Evolutionary conservation across 2,113 vertebrate species (phyloP).

Genomic region (Callionymus lyra): DNA sequence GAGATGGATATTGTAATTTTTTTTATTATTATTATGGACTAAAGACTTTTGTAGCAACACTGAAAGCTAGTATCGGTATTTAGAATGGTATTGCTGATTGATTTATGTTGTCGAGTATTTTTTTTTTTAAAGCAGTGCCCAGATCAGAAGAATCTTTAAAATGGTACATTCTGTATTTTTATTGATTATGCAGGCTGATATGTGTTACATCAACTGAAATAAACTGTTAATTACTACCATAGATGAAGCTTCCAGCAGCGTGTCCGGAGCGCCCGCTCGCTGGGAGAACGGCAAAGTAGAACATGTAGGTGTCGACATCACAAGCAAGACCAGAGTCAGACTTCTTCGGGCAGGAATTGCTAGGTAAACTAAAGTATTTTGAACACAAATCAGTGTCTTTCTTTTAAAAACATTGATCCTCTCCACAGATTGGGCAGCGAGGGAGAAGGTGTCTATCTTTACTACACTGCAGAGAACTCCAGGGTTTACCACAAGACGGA

Average conservation of each 20-base stretch:
- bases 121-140: too few relatives aligned
- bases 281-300: conserved; percentile 71
- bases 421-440: conserved; percentile 76
- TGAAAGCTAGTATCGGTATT: too few relatives aligned
- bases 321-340: conserved; percentile 72
- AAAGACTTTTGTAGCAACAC: too few relatives aligned
- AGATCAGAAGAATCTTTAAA: too few relatives aligned
- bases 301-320: conserved; percentile 61
- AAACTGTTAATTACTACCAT: conserved; percentile 1
- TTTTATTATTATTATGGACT: too few relatives aligned
- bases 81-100: too few relatives aligned
- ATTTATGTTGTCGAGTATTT: too few relatives aligned
- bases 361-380: conserved; percentile 46
- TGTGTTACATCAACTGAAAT: too few relatives aligned
- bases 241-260: conserved; percentile 74
- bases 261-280: conserved; percentile 71
- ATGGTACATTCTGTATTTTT: too few relatives aligned
- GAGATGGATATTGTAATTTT: too few relatives aligned
- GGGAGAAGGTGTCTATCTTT: conserved; percentile 73
- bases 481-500: conserved; percentile 91
- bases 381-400: not conserved
- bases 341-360: conserved; percentile 74
- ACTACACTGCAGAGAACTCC: conserved; percentile 85
- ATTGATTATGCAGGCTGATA: too few relatives aligned
- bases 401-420: not conserved